Conservation (phyloP, 2,888 invertebrate species). For the Eupithecia vulgata region DNA sequence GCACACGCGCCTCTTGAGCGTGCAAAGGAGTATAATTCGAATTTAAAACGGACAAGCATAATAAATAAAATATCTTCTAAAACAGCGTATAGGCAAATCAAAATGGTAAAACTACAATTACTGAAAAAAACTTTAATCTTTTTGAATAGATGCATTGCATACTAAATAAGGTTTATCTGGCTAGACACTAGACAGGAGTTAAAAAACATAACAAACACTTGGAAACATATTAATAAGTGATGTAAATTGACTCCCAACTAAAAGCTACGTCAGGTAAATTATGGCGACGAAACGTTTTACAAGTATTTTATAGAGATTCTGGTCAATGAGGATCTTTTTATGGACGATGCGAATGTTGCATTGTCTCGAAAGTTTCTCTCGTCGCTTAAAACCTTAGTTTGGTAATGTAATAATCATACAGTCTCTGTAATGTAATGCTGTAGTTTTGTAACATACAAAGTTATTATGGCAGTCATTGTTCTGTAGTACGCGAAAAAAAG, state of each 20-base stretch:
- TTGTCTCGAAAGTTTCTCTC: neutral
- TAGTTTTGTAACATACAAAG: neutral
- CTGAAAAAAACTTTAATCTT: neutral
- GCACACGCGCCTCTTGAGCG: neutral
- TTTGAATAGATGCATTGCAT: neutral
- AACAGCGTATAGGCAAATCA: neutral
- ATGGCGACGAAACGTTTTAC: neutral
- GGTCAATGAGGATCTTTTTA: neutral
- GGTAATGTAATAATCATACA: neutral
- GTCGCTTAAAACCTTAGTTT: neutral
- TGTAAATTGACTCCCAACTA: neutral
- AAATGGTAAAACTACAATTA: neutral
- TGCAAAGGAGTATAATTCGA: neutral
- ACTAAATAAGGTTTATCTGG: neutral
- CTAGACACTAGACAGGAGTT: neutral
- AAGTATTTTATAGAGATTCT: neutral
- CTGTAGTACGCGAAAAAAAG: neutral
- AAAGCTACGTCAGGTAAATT: neutral
- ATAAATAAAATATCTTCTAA: neutral
- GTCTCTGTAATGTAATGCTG: neutral
- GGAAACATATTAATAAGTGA: neutral
- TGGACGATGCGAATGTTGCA: neutral
- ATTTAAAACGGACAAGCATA: neutral
- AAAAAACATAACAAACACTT: neutral
- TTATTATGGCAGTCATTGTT: constrained; percentile 1